These are phyloP conservation scores for Melinaea marsaeus DNA, from an alignment of 2,888 invertebrate species.

Conservation along the genomic window DNA sequence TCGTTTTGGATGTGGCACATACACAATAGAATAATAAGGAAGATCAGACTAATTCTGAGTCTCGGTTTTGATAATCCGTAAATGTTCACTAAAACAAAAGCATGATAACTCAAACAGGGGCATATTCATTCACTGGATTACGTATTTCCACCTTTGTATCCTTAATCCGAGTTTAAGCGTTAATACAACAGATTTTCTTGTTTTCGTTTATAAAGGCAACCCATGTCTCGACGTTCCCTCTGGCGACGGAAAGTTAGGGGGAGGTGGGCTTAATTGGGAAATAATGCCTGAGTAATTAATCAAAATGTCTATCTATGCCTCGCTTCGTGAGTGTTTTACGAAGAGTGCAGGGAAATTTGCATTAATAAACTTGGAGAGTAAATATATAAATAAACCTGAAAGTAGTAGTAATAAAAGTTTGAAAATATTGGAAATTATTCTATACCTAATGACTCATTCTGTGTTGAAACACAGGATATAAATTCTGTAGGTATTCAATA, in stretches of 20 bases:
- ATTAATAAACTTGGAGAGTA: neutral
- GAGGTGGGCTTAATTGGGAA: constrained; percentile 75
- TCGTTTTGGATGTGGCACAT: neutral
- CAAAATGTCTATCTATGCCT: constrained; percentile 44
- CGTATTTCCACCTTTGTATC: constrained; percentile 52
- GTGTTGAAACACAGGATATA: too few species aligned
- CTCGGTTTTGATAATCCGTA: neutral
- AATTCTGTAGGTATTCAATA: too few species aligned
- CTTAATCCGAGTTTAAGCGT: constrained; percentile 54
- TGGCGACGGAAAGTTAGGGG: constrained; percentile 58
- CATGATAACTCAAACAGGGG: constrained; percentile 16
- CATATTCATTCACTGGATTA: constrained; percentile 42
- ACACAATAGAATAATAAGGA: neutral
- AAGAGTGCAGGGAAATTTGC: neutral
- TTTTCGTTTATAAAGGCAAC: constrained; percentile 46
- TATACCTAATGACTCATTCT: too few species aligned
- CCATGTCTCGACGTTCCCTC: constrained; percentile 46
- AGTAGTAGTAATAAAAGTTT: neutral
- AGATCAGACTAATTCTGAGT: neutral
- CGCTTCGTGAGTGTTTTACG: constrained; percentile 5
- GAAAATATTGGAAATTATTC: too few species aligned
- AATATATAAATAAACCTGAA: neutral
- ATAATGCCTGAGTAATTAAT: constrained; percentile 75
- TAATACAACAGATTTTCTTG: constrained; percentile 64
- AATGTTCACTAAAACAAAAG: constrained; percentile 24